phyloP scores from a whole-genome alignment of 2,113 vertebrate species.

The Aegithalos caudatus region DNA sequence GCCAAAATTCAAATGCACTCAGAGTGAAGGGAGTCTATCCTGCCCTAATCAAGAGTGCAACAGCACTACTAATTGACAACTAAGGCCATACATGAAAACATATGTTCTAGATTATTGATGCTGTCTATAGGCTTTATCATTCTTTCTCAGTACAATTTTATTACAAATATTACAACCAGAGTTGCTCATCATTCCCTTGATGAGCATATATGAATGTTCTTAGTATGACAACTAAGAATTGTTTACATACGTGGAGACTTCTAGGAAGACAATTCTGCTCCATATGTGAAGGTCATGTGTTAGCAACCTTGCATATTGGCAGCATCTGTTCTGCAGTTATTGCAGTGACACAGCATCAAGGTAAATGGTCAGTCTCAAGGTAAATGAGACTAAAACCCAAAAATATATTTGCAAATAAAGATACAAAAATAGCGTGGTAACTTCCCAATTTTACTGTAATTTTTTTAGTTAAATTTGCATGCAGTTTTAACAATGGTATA shows the following conservation, averaged over 20 bases:
- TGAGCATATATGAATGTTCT: not conserved
- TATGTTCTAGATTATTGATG: not conserved
- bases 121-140: not conserved
- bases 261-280: not conserved
- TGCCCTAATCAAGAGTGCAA: not conserved
- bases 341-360: not conserved
- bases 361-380: not conserved
- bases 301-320: not conserved
- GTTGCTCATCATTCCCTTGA: not conserved
- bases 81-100: not conserved
- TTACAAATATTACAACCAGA: not conserved
- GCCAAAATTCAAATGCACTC: not conserved
- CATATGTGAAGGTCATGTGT: not conserved
- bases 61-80: not conserved
- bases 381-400: not conserved
- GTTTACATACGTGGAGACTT: not conserved
- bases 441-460: not conserved
- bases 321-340: not conserved
- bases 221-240: not conserved
- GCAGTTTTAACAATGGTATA: not conserved
- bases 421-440: not conserved
- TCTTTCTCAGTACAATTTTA: not conserved
- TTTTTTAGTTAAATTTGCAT: not conserved
- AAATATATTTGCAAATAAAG: not conserved
- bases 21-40: not conserved